These are phyloP conservation scores for Palythoa caribaeorum DNA, from an alignment of 92 coral and sea anemone species.

Conservation along the genomic window DNA sequence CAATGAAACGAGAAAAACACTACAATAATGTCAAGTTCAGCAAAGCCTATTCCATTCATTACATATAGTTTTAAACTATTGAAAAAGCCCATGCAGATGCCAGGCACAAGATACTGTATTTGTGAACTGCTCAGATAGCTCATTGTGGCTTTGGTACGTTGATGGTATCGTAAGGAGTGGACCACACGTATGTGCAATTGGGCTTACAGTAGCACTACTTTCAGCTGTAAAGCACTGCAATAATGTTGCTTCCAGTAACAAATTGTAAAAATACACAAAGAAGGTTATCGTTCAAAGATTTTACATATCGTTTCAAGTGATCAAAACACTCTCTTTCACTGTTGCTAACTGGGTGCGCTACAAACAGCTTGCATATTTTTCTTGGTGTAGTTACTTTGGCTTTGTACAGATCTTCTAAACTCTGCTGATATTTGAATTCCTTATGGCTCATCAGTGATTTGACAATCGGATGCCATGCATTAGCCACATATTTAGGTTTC, in stretches of 20 bases:
- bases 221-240: conserved; percentile 13
- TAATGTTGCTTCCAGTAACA: conserved; percentile 39
- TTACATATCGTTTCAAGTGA: conserved; percentile 31
- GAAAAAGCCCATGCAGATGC: conserved; percentile 8
- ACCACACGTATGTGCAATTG: conserved; percentile 50
- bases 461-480: conserved; percentile 40
- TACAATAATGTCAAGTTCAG: neutral
- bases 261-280: conserved; percentile 30
- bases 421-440: conserved; percentile 17
- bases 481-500: conserved; percentile 40
- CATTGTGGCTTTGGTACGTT: conserved; percentile 33
- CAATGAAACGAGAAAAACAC: conserved; percentile 2
- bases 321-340: conserved; percentile 35
- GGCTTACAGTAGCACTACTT: conserved; percentile 33
- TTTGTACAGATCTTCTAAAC: conserved; percentile 21
- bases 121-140: neutral
- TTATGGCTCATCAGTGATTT: conserved; percentile 6
- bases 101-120: neutral
- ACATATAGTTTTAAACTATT: neutral
- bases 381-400: conserved; percentile 20
- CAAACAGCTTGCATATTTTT: conserved; percentile 36
- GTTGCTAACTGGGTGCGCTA: conserved; percentile 15
- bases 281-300: conserved; percentile 29
- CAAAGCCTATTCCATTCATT: neutral
- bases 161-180: conserved; percentile 26